A percentile compares a stretch with the other conserved stretches of the same genome.
Evolutionary conservation across 64 coral and sea anemone genomes (phyloP).

Genomic region (Stichodactyla mertensii): DNA sequence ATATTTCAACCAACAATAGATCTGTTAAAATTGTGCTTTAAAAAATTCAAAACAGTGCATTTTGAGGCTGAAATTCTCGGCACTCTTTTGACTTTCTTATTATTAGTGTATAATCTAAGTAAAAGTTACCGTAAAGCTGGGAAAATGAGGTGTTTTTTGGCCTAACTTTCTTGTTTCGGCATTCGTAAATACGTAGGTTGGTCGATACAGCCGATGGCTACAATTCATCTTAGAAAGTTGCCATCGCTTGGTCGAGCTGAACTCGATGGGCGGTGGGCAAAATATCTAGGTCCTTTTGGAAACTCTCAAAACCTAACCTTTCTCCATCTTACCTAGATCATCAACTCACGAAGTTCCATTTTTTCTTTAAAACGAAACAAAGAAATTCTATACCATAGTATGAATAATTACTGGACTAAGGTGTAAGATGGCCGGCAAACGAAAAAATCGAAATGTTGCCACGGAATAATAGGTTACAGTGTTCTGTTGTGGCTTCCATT

Average conservation of each 20-base stretch:
- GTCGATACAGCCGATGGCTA: conserved; percentile 21
- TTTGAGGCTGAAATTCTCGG: conserved; percentile 10
- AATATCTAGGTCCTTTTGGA: conserved; percentile 7
- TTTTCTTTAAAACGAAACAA: conserved; percentile 59
- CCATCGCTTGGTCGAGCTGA: conserved; percentile 14
- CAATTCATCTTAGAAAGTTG: conserved; percentile 21
- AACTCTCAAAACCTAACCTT: neutral
- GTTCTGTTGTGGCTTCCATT: neutral
- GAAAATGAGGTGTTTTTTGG: conserved; percentile 7
- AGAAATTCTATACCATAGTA: conserved; percentile 52
- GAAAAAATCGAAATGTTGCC: conserved; percentile 40
- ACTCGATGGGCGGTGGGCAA: conserved; percentile 32
- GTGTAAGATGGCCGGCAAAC: conserved; percentile 42
- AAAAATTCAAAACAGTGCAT: conserved; percentile 1
- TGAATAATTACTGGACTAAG: conserved; percentile 74
- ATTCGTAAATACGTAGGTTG: conserved; percentile 31
- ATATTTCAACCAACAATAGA: conserved; percentile 37
- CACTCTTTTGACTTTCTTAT: neutral
- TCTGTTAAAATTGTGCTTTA: neutral
- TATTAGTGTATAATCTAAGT: neutral
- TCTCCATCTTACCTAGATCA: conserved; percentile 9
- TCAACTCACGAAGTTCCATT: conserved; percentile 33
- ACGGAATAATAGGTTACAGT: neutral
- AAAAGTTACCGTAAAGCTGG: conserved; percentile 34
- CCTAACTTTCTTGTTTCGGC: conserved; percentile 33